Evolutionary conservation across 2,113 vertebrate genomes (phyloP), one percentile per base, ranked within the genome.

Genomic region (Sinosuthora webbiana): DNA sequence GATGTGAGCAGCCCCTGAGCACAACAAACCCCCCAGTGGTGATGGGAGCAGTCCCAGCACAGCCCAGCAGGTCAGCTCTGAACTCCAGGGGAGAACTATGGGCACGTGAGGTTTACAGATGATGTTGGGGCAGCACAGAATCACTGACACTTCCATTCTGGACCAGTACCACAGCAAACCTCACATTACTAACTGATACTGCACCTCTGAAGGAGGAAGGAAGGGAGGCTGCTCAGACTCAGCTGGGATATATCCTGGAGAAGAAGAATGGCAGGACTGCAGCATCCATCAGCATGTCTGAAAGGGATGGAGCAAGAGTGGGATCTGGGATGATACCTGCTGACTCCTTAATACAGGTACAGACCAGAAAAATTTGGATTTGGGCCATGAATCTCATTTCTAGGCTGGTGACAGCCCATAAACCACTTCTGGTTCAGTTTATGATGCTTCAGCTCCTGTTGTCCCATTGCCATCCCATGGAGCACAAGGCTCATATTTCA

Each of bases 91-190:
- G 42, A 55, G 23, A 63, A 41, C 22, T 19, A 8, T 0, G 8
- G 49, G 20, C 16, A 49, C 0, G 0, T 12, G 4, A 55, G 28
- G 60, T 44, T 2, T 2, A 16, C 0, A 7, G 63, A 15, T 2
- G 7, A 62, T 15, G 64, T 19, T 27, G 55, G 18, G 50, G 35
- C 45, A n/a, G 57, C 30, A 15, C 45, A 60, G 22, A 64, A 39
- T 2, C 47, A 42, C 8, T 28, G 57, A 45, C 2, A 8, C 15
- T 74, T 52, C 65, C 11, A 5, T 4, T 59, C 41, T 3, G 2
- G 19, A 57, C n/a, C 49, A 35, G 19, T 0, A 44, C 14, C 42
- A 39, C 30, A 75, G 88, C 73, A 44, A 49, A 59, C 9, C 50
- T 30, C 77, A 10, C 49, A 9, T 15, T 15, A 9, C 25, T 45